Evolutionary conservation across 2,797 vertebrate species (phyloP).

Genomic region (Balearica regulorum): DNA sequence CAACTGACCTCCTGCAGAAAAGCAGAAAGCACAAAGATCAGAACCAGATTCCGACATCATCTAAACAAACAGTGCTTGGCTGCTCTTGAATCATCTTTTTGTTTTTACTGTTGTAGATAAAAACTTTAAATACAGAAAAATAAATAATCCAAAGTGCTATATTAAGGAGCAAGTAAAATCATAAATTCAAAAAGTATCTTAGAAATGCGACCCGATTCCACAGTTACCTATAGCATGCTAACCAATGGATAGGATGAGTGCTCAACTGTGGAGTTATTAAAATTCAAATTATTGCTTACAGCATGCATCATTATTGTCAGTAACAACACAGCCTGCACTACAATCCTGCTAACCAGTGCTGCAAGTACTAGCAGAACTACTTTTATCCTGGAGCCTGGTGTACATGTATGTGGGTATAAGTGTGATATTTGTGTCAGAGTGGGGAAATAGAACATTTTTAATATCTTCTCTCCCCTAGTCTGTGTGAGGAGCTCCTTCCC

Average conservation of each 20-base stretch:
- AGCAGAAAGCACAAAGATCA: background rate
- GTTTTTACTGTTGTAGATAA: background rate
- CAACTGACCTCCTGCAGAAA: background rate
- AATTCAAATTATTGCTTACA: background rate
- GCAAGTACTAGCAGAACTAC: background rate
- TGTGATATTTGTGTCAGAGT: background rate
- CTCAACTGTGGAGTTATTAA: background rate
- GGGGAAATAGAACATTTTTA: background rate
- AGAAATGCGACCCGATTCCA: background rate
- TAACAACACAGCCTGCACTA: background rate
- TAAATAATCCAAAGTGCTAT: background rate
- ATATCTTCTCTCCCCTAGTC: background rate
- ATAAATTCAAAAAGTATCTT: background rate
- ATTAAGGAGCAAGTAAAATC: background rate
- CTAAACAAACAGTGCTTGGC: background rate
- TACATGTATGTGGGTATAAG: fast-evolving
- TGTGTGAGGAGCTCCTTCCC: background rate
- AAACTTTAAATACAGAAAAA: background rate
- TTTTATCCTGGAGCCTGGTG: background rate
- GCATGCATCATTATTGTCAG: background rate
- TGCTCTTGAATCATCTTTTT: background rate
- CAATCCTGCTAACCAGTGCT: background rate
- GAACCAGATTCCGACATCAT: background rate
- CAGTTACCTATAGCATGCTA: background rate
- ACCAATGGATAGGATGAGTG: background rate